Evolutionary conservation across 53 echinoderm and acorn worm species (phyloP).

Genomic region (Mesocentrotus franciscanus): DNA sequence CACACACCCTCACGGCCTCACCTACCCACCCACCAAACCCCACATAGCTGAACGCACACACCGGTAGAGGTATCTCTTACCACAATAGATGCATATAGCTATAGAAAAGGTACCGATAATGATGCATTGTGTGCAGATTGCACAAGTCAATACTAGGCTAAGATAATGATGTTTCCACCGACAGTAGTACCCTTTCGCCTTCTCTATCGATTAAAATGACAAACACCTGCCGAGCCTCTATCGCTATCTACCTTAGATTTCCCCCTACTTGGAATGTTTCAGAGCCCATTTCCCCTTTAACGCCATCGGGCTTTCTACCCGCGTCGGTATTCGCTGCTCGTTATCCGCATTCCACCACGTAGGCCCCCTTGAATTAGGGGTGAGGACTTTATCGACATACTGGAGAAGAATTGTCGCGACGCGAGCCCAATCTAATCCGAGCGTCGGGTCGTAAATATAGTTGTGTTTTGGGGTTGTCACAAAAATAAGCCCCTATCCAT

Average conservation of each 20-base stretch:
- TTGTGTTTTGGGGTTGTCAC: neutral
- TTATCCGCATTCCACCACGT: conserved; percentile 47
- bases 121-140: neutral
- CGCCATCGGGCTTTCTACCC: neutral
- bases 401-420: neutral
- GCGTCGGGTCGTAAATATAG: neutral
- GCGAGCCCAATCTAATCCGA: neutral
- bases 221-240: conserved; percentile 45
- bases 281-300: conserved; percentile 51
- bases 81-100: neutral
- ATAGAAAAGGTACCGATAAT: neutral
- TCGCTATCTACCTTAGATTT: conserved; percentile 41
- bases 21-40: no score
- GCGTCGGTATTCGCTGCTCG: conserved; percentile 24
- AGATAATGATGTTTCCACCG: neutral
- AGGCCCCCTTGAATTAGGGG: conserved; percentile 40
- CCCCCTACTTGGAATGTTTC: conserved; percentile 47
- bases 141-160: neutral
- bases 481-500: neutral
- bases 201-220: conserved; percentile 39
- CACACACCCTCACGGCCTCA: neutral
- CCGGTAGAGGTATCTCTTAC: no score
- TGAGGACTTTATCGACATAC: conserved; percentile 10
- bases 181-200: neutral
- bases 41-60: neutral